Conservation (phyloP, 2,888 invertebrate genomes). For the Stegana nigrithorax region DNA sequence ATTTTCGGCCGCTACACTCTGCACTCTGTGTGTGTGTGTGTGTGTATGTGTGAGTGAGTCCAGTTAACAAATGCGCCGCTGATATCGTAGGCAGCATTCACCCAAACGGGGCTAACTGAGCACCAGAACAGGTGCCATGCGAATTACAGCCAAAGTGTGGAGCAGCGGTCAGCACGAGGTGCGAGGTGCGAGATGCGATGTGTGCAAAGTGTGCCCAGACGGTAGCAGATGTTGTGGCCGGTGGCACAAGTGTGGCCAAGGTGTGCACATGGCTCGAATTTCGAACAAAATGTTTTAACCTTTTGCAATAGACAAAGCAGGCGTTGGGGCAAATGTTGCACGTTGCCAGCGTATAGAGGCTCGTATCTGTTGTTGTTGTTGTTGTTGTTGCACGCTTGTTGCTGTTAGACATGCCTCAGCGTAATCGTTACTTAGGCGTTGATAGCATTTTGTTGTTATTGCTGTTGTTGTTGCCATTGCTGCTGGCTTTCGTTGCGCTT, state of each 20-base stretch:
- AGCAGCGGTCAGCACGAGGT: slow-evolving; percentile 43
- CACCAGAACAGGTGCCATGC: slow-evolving; percentile 2
- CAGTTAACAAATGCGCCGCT: slow-evolving; percentile 25
- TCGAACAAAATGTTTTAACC: slow-evolving; percentile 56
- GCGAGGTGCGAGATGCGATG: too few relatives aligned
- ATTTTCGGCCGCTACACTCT: slow-evolving; percentile 36
- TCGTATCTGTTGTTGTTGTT: background rate
- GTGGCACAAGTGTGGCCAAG: background rate
- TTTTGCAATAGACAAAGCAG: slow-evolving; percentile 13
- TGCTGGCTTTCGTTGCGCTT: too few relatives aligned
- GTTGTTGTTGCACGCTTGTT: slow-evolving; percentile 21
- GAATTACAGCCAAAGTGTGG: slow-evolving; percentile 17
- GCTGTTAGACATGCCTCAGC: slow-evolving; percentile 40
- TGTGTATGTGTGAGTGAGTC: too few relatives aligned
- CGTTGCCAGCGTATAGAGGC: background rate
- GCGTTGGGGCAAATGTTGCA: too few relatives aligned
- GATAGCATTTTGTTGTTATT: slow-evolving; percentile 7
- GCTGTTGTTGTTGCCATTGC: slow-evolving; percentile 42
- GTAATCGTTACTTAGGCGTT: slow-evolving; percentile 1
- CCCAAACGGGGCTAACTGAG: slow-evolving; percentile 27
- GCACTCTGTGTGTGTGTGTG: slow-evolving; percentile 8
- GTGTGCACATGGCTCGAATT: slow-evolving; percentile 58
- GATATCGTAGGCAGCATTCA: slow-evolving; percentile 28
- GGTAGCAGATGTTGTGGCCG: background rate
- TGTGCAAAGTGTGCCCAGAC: slow-evolving; percentile 48